Base-by-base conservation (phyloP, 1,140 invertebrate species). In the Drosophila equinoxialis region DNA sequence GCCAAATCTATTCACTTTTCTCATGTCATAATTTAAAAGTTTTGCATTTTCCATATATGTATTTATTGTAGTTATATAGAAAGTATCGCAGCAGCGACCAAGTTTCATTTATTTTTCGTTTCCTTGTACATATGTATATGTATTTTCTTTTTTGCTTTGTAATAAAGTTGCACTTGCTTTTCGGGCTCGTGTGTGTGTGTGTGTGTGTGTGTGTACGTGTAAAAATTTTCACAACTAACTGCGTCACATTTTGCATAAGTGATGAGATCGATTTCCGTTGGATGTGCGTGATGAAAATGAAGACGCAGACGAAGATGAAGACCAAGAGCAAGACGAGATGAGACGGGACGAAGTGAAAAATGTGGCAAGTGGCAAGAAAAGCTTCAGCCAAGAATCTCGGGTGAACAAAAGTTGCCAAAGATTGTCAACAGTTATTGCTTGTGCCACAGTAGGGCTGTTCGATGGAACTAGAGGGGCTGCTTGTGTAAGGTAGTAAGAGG, bases 201-300 rank as follows among this genome's bases (percentile, higher is more conserved):
- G 51, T 55, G 17, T 57, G 61, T 54, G 65, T 60, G 17, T 64
- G 10, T 68, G 51, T 61, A 17, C 14, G 48, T 68, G 77, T 80
- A 87, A 79, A 87, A 68, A 87, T 87, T 87, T 89, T 80, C 66
- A 70, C 61, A 80, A 89, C 84, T 87, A 87, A 87, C 85, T 81
- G 85, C 85, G 84, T 83, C 80, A 84, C 85, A 89, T 89, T 89
- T 89, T 89, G 84, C 84, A 89, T 89, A 89, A 89, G 81, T 89
- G 85, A 89, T 89, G 84, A 84, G 84, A 89, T 89, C 84, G 84
- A 89, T 89, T 89, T 89, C 84, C 84, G 79, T 72, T 70, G 79
- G 17, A 77, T 71, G 72, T 87, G 83, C 84, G 84, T 87, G 84
- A 77, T 68, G 73, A 70, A 64, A 66, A 73, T 45, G 51, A 57